These are phyloP conservation scores for Calliphora vomitoria DNA, from an alignment of 2,888 invertebrate genomes.

Conservation along the genomic window DNA sequence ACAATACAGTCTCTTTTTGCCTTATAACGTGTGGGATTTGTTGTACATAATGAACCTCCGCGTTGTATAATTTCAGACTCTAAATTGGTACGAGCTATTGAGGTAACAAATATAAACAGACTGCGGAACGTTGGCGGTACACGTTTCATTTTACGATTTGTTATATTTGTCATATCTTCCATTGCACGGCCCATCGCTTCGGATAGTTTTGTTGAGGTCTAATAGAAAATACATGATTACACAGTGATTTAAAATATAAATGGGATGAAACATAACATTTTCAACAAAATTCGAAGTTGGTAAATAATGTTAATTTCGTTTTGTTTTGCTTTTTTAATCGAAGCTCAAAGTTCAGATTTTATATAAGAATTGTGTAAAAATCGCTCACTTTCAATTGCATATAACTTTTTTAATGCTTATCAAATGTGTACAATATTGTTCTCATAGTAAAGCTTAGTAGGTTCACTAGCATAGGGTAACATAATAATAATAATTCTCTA, in stretches of 20 bases:
- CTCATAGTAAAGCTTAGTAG: no score
- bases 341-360: no score
- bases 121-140: constrained; percentile 89
- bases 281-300: no score
- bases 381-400: no score
- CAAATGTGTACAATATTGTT: no score
- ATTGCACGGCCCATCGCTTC: constrained; percentile 96
- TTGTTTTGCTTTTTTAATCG: no score
- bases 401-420: no score
- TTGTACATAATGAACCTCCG: constrained; percentile 90
- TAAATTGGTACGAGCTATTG: constrained; percentile 95
- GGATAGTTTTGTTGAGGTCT: constrained; percentile 90
- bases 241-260: not conserved
- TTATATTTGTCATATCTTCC: constrained; percentile 96
- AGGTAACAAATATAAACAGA: constrained; percentile 94
- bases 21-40: constrained; percentile 88
- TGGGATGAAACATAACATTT: no score
- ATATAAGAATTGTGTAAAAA: no score
- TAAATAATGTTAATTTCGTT: no score
- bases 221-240: not conserved
- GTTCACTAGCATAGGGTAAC: no score
- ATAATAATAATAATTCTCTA: no score
- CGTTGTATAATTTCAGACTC: constrained; percentile 96
- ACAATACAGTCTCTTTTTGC: constrained; percentile 94
- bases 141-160: constrained; percentile 91